These are phyloP conservation scores for Nycticorax nycticorax DNA, from an alignment of 2,113 vertebrate genomes.

Conservation along the genomic window DNA sequence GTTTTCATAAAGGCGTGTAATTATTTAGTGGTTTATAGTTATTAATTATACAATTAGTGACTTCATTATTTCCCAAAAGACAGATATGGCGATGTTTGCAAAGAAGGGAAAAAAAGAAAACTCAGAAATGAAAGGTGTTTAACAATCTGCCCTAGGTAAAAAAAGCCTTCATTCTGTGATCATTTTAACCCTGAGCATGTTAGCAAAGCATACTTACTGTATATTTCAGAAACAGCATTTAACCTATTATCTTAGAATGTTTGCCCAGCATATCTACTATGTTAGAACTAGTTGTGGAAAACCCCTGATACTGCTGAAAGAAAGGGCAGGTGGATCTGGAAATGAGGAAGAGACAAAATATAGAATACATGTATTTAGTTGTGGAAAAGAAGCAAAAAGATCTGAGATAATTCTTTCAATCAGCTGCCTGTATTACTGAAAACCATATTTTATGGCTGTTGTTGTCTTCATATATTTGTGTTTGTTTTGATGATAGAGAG, in stretches of 20 bases:
- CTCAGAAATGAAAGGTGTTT: background rate
- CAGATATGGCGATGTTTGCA: background rate
- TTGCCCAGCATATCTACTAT: background rate
- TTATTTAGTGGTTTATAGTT: background rate
- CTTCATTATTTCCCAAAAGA: background rate
- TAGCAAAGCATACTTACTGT: background rate
- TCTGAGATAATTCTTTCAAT: background rate
- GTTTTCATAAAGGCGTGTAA: background rate
- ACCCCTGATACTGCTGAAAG: background rate
- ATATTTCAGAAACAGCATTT: background rate
- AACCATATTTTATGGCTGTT: background rate
- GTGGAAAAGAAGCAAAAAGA: background rate
- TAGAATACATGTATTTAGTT: background rate
- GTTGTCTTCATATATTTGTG: background rate
- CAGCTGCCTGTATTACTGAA: background rate
- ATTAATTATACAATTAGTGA: background rate
- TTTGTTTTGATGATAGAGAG: background rate
- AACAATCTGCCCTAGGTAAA: background rate
- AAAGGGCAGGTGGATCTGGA: background rate
- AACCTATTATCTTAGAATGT: background rate
- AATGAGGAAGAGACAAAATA: background rate
- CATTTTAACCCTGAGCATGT: background rate
- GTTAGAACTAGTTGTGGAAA: background rate
- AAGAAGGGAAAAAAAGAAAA: background rate
- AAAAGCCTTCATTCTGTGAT: background rate